Conservation (phyloP, 2,888 invertebrate genomes). For the Coleophora flavipennella region DNA sequence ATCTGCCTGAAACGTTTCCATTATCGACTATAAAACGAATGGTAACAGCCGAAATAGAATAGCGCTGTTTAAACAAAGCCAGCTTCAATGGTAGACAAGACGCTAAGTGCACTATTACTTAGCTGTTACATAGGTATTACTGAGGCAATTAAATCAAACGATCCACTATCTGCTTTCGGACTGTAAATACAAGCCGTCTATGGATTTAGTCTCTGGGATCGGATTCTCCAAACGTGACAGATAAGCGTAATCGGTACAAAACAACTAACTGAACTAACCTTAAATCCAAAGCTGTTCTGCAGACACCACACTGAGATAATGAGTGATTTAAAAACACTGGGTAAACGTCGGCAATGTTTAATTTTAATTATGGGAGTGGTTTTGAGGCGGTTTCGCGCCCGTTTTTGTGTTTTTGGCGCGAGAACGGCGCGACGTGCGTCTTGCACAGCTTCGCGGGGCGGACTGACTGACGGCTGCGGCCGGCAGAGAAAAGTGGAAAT, state of each 20-base stretch:
- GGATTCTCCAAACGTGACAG: constrained; percentile 24
- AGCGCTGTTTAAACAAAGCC: constrained; percentile 33
- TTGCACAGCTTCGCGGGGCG: no score
- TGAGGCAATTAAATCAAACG: constrained; percentile 40
- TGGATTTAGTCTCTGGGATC: constrained; percentile 26
- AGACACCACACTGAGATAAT: not conserved
- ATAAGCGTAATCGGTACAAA: not conserved
- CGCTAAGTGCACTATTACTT: constrained; percentile 26
- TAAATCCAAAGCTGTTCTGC: not conserved
- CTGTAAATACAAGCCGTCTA: constrained; percentile 43
- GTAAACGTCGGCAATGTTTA: not conserved
- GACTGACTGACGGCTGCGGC: no score
- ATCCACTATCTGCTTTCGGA: constrained; percentile 27
- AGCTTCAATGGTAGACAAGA: constrained; percentile 8
- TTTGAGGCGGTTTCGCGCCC: not conserved
- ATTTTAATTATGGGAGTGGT: not conserved
- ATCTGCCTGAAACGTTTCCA: not conserved
- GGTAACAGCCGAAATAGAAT: constrained; percentile 18
- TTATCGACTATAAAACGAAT: constrained; percentile 13
- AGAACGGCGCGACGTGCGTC: not conserved
- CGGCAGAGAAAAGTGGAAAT: constrained; percentile 2
- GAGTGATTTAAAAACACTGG: no score
- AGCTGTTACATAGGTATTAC: constrained; percentile 16
- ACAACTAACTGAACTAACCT: constrained; percentile 2
- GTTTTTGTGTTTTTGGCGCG: not conserved